Conservation (phyloP, 2,888 invertebrate species). For the Campopleginae sp. region DNA sequence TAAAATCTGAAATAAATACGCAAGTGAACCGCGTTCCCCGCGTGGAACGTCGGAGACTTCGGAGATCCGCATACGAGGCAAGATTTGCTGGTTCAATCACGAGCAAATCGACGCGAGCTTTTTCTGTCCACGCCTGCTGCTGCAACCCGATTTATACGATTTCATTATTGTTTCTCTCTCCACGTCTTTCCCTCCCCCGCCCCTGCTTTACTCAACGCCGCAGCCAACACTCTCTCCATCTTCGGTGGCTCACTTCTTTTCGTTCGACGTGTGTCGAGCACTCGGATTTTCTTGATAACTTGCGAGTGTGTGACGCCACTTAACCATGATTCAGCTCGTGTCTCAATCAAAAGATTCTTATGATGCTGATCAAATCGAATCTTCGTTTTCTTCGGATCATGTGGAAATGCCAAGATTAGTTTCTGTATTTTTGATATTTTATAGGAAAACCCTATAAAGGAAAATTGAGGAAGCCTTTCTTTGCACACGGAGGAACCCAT, state of each 20-base stretch:
- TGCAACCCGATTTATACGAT: slow-evolving; percentile 61
- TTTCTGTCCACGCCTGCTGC: slow-evolving; percentile 46
- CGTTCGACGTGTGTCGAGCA: slow-evolving; percentile 26
- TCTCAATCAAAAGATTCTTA: too few relatives aligned
- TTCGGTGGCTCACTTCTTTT: slow-evolving; percentile 30
- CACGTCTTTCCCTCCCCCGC: not conserved
- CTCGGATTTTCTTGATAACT: slow-evolving; percentile 9
- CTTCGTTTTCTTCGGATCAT: too few relatives aligned
- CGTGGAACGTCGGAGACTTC: slow-evolving; percentile 4
- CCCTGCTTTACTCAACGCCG: not conserved
- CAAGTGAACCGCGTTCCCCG: too few relatives aligned
- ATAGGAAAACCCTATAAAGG: too few relatives aligned
- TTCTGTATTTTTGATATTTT: not conserved
- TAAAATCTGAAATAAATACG: slow-evolving; percentile 38
- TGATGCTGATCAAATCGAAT: too few relatives aligned
- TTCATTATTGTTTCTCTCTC: slow-evolving; percentile 59
- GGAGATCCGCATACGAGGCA: slow-evolving; percentile 39
- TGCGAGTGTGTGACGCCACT: not conserved
- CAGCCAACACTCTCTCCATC: not conserved
- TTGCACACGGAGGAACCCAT: slow-evolving; percentile 11
- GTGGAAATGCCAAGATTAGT: not conserved
- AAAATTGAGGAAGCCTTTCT: not conserved
- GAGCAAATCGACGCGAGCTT: slow-evolving; percentile 49
- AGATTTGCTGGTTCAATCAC: slow-evolving; percentile 60
- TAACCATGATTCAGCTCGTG: too few relatives aligned